A percentile compares a stretch with the other conserved stretches of the same genome.
Conservation (phyloP, 2,888 invertebrate genomes). For the Orthosia gothica region DNA sequence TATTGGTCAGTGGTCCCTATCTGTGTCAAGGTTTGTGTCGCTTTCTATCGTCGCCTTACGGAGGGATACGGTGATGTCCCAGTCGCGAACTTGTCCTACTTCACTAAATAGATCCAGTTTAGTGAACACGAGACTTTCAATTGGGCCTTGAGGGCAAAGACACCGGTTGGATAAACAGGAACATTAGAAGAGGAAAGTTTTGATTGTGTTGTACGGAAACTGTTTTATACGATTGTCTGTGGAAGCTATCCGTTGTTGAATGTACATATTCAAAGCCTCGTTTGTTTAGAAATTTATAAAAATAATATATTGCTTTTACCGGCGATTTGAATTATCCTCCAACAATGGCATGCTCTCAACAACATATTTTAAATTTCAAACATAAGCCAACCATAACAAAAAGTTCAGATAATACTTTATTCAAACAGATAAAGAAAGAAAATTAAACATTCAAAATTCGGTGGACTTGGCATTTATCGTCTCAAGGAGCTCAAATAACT, state of each 20-base stretch:
- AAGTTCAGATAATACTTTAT: not conserved
- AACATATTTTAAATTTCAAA: not conserved
- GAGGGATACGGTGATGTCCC: constrained; percentile 34
- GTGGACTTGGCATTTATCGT: constrained; percentile 57
- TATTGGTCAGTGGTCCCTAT: constrained; percentile 45
- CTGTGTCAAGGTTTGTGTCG: constrained; percentile 60
- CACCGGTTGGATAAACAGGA: not conserved
- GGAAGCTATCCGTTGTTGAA: not conserved
- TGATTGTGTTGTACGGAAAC: not conserved
- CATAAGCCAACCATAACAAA: not conserved
- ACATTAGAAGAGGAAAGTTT: constrained; percentile 14
- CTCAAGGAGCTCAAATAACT: constrained; percentile 49
- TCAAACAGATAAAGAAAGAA: not conserved
- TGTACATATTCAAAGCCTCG: too few species aligned
- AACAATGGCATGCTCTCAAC: not conserved
- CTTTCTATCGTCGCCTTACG: constrained; percentile 58
- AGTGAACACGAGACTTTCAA: constrained; percentile 22
- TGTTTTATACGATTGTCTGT: not conserved
- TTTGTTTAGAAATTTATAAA: not conserved
- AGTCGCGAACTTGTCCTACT: constrained; percentile 51
- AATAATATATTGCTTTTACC: not conserved
- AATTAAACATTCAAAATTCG: constrained; percentile 19
- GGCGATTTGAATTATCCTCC: constrained; percentile 1
- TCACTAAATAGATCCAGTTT: constrained; percentile 23
- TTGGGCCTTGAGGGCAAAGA: constrained; percentile 16